A percentile compares a stretch with the other conserved stretches of the same genome.
Conservation (phyloP, 1,140 invertebrate genomes). For the Littorina saxatilis region DNA sequence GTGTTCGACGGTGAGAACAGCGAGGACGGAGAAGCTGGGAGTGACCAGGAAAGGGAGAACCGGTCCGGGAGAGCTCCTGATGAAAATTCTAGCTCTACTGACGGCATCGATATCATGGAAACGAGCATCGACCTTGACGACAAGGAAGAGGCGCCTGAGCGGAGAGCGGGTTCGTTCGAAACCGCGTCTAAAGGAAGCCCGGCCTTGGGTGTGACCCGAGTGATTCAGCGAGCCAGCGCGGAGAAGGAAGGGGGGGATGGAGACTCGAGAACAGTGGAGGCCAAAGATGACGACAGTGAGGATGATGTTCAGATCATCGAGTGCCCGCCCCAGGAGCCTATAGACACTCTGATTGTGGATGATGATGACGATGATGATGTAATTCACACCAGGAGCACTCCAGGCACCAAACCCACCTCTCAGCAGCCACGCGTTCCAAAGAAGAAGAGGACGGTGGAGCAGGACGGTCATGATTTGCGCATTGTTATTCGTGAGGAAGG, state of each 20-base stretch:
- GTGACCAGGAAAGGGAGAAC: background rate
- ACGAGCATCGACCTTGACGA: constrained; percentile 8
- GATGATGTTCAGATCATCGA: constrained; percentile 37
- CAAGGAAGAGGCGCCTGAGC: background rate
- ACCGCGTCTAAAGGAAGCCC: background rate
- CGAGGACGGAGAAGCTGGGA: background rate
- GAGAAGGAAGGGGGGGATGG: constrained; percentile 16
- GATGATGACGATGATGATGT: constrained; percentile 35
- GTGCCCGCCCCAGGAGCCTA: constrained; percentile 13
- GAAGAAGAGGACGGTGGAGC: constrained; percentile 29
- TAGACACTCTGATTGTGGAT: constrained; percentile 34
- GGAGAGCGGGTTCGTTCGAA: background rate
- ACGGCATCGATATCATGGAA: constrained; percentile 29
- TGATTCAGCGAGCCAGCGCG: background rate
- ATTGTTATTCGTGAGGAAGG: constrained; percentile 32
- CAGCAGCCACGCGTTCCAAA: constrained; percentile 40
- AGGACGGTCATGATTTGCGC: constrained; percentile 30
- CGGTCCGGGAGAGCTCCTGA: background rate
- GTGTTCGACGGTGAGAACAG: background rate
- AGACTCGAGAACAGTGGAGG: constrained; percentile 26
- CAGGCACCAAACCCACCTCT: constrained; percentile 36
- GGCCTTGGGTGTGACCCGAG: constrained; percentile 19
- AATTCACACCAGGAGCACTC: background rate
- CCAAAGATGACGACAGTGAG: constrained; percentile 24
- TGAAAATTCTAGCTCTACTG: constrained; percentile 5